Percentiles rank a stretch among this genome's conserved stretches.
phyloP scores from a whole-genome alignment of 1,140 invertebrate genomes.

The Orchesella cincta region DNA sequence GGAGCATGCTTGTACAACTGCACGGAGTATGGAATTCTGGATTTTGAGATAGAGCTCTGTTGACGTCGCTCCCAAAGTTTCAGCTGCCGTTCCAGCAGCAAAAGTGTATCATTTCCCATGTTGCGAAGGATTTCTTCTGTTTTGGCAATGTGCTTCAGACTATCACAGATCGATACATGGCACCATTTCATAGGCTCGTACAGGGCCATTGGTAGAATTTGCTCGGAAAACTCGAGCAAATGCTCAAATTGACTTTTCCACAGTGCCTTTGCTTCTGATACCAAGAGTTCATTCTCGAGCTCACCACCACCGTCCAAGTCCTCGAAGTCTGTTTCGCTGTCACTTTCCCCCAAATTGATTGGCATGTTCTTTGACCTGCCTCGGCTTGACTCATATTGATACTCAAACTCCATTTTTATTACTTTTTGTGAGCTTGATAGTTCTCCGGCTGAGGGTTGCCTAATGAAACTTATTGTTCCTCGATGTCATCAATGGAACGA shows the following conservation, averaged over 20 bases:
- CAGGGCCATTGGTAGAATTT: conserved; percentile 1
- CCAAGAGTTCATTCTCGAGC: not conserved
- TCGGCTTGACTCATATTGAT: too few relatives aligned
- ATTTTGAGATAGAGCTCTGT: conserved; percentile 7
- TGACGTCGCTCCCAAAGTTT: not conserved
- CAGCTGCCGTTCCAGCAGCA: conserved; percentile 3
- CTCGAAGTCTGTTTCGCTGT: conserved; percentile 19
- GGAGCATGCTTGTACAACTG: not conserved
- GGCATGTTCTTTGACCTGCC: conserved; percentile 1
- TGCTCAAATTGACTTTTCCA: conserved; percentile 8
- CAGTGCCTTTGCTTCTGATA: not conserved
- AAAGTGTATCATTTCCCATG: not conserved
- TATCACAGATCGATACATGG: conserved; percentile 23
- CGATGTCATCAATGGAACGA: too few relatives aligned
- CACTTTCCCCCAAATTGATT: not conserved
- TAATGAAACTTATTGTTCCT: too few relatives aligned
- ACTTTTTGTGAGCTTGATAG: too few relatives aligned
- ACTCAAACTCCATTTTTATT: too few relatives aligned
- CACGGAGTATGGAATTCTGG: not conserved
- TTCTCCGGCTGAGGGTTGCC: too few relatives aligned
- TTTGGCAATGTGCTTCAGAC: conserved; percentile 23
- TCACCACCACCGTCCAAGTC: not conserved
- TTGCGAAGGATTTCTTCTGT: conserved; percentile 15
- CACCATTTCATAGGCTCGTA: conserved; percentile 16
- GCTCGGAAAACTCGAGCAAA: conserved; percentile 23